Base-by-base conservation (phyloP, 2,888 invertebrate species). In the Dorcus parallelipipedus region DNA sequence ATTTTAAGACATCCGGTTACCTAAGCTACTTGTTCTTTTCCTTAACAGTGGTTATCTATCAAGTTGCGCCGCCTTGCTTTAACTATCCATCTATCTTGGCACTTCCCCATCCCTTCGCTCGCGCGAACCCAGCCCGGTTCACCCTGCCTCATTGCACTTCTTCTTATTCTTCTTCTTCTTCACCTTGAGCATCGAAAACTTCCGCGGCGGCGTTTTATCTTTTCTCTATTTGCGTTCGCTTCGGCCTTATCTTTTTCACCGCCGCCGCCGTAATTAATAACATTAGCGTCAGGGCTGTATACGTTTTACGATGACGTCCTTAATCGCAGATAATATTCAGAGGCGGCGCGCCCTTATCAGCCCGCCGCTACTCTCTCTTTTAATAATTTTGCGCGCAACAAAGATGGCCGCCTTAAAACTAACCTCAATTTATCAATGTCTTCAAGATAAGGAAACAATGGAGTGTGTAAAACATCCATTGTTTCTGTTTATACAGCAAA, bases 401-500 rank as follows among this genome's bases (percentile, higher is more conserved):
- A 76, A 76, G 76, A 76, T 77, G 76, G 76, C 76, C 73, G 77
- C 75, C 76, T 76, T 77, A 75, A 76, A 77, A 77, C 76, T 77
- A 77, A 76, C 78, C 77, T 77, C 76, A 78, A 78, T 78, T 78
- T 78, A 78, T 78, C 78, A 78, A 78, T 78, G 78, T 78, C 78
- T 78, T 77, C 75, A 78, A 78, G 78, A 78, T 78, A 78, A 78
- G 74, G 76, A 75, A 75, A 78, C 78, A 78, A 78, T 78, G 75
- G 78, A 73, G 76, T 75, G 77, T 78, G 76, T 78, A 78, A 78
- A 77, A 78, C 76, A 76, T 75, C 76, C 75, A 76, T 78, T 78
- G 78, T 78, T 77, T 76, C 74, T 71, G 73, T 73, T 74, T 50
- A 48, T 73, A 76, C 73, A 71, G 71, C 75, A 76, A 76, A 75